Evolutionary conservation across 2,797 vertebrate species (phyloP).

Genomic region (Dryobates pubescens): DNA sequence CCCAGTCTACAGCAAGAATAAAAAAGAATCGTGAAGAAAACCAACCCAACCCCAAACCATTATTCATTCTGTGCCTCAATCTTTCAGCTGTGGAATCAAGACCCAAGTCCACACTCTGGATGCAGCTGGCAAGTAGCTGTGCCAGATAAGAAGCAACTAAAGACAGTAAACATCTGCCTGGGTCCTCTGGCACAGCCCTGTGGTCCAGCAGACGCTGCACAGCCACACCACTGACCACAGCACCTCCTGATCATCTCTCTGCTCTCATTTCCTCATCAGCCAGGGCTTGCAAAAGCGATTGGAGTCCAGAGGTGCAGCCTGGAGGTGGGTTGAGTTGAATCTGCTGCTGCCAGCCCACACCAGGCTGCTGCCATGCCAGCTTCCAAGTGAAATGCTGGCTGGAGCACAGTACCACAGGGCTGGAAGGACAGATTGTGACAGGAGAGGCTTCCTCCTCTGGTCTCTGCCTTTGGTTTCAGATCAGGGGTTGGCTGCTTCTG

Average conservation of each 20-base stretch:
- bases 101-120: neutral
- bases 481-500: too few species aligned
- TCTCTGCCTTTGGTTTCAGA: too few species aligned
- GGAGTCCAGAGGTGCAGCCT: neutral
- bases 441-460: too few species aligned
- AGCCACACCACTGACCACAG: neutral
- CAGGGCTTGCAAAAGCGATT: neutral
- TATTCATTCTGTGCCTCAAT: neutral
- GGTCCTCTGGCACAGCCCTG: neutral
- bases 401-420: too few species aligned
- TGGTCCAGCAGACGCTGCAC: neutral
- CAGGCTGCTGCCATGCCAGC: too few species aligned
- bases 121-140: constrained; percentile 18
- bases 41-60: neutral
- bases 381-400: too few species aligned
- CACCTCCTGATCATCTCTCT: neutral
- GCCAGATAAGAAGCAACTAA: constrained; percentile 25
- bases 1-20: neutral
- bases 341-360: too few species aligned
- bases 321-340: neutral
- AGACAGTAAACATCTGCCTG: neutral
- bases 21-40: neutral
- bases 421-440: too few species aligned
- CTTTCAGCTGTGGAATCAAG: constrained; percentile 36
- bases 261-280: neutral